Percentiles rank a stretch among this genome's conserved stretches.
Evolutionary conservation across 2,888 invertebrate genomes (phyloP).

Genomic region (Leptinotarsa peninsularis): DNA sequence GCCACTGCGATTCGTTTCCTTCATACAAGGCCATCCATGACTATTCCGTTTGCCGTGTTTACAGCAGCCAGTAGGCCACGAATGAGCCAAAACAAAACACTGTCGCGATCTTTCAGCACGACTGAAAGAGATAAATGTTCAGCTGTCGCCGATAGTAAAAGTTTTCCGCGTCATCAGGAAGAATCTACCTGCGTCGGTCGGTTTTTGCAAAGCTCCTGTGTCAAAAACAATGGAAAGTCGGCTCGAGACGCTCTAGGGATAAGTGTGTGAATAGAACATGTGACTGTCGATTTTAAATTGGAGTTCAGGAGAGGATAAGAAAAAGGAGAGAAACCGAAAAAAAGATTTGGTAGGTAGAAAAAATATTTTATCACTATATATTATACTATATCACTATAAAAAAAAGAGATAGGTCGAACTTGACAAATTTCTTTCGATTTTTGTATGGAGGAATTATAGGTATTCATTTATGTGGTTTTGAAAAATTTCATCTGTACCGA

Average conservation of each 20-base stretch:
- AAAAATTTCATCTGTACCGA: no score
- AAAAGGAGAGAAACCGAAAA: neutral
- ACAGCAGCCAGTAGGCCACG: constrained; percentile 41
- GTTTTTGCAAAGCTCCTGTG: neutral
- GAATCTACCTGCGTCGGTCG: constrained; percentile 18
- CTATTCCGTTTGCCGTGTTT: constrained; percentile 36
- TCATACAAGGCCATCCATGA: constrained; percentile 40
- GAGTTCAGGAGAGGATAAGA: neutral
- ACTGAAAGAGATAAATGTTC: neutral
- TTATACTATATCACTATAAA: neutral
- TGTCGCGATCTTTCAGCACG: constrained; percentile 25
- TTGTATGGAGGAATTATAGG: no score
- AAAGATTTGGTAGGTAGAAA: neutral
- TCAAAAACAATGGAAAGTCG: constrained; percentile 14
- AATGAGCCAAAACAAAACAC: constrained; percentile 32
- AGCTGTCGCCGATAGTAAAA: constrained; percentile 25
- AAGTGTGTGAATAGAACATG: constrained; percentile 19
- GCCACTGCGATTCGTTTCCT: constrained; percentile 35
- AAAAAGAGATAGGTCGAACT: no score
- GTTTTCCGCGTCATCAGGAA: constrained; percentile 9
- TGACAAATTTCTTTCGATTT: no score
- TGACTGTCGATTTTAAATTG: constrained; percentile 9
- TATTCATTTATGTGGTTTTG: no score
- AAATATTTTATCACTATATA: neutral
- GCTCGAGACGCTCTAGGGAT: neutral